A percentile compares a stretch with the other conserved stretches of the same genome.
Evolutionary conservation across 2,113 vertebrate species (phyloP).

Genomic region (Charina bottae): DNA sequence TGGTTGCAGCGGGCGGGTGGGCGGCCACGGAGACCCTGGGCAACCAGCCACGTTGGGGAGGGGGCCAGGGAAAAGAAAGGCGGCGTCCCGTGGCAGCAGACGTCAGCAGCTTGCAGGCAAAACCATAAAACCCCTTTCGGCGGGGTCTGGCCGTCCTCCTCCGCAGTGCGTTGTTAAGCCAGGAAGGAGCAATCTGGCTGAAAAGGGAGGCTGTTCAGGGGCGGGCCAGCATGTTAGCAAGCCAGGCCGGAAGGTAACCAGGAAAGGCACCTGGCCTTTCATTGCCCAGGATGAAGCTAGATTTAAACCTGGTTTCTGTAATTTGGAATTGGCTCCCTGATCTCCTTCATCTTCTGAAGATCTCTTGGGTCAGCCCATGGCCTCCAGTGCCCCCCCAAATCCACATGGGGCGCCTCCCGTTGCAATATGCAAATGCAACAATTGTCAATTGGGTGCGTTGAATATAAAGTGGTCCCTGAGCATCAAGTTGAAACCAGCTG

Average conservation of each 20-base stretch:
- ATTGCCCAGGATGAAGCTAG: not conserved
- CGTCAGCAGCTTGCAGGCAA: constrained; percentile 1
- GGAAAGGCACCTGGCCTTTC: no score
- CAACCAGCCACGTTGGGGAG: no score
- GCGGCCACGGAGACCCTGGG: not conserved
- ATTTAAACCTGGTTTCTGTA: not conserved
- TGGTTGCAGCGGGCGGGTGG: not conserved
- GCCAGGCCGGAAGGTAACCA: not conserved
- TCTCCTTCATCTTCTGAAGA: not conserved
- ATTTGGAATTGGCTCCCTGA: not conserved
- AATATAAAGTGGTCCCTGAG: no score
- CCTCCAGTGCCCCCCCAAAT: no score
- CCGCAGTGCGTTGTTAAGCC: not conserved
- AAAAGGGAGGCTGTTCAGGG: no score
- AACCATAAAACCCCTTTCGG: constrained; percentile 14
- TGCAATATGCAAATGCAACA: no score
- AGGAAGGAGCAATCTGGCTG: no score
- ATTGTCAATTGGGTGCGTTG: no score
- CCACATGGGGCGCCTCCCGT: no score
- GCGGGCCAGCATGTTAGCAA: no score
- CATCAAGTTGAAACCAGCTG: no score
- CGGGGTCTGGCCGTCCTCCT: not conserved
- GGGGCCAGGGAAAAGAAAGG: not conserved
- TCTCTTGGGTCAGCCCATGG: no score
- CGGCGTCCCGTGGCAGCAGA: not conserved